Evolutionary conservation across 1,140 invertebrate genomes (phyloP), one percentile per base, ranked within the genome.

Genomic region (Drosophila kohkoa): DNA sequence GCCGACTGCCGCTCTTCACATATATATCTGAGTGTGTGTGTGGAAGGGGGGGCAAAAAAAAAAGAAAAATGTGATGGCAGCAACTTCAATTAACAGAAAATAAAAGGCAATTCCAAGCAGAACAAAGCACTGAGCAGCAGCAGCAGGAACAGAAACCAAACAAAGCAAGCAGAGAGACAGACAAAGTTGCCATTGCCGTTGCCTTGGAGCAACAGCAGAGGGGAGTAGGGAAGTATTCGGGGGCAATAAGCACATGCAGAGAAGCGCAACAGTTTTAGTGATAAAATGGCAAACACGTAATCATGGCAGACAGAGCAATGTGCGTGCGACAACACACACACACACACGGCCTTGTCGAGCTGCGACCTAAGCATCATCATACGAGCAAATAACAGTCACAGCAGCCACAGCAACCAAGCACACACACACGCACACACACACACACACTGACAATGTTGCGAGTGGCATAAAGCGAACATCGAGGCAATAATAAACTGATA

Each of bases 11-110:
- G 65, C 51, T 62, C 10, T 55, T 48, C 11, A n/a, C 48, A 46
- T 75, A 43, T 64, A 45, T 49, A 52, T 57, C 30, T 49, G 30
- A 65, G 66, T 46, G 51, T 58, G 65, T 57, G 65, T 57, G 38
- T 30, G 59, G 48, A 0, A 0, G 20, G 3, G 20, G 20, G 20
- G 20, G 20, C 0, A n/a, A 43, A 54, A 72, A 72, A 67, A 58
- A 28, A 77, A 73, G 72, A 82, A 68, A 75, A 75, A 75, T 89
- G 88, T 83, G 83, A 88, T 81, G 81, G 74, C 85, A 89, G 85
- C 85, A 89, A 81, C 85, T 85, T 89, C 85, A 89, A 89, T 89
- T 89, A 89, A 82, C 75, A 83, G 75, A 89, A 89, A 89, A 85
- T 89, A 89, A 89, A 89, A 89, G 85, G 85, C 85, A 89, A 79